phyloP scores from a whole-genome alignment of 2,888 invertebrate genomes.

The Eudemis profundana region DNA sequence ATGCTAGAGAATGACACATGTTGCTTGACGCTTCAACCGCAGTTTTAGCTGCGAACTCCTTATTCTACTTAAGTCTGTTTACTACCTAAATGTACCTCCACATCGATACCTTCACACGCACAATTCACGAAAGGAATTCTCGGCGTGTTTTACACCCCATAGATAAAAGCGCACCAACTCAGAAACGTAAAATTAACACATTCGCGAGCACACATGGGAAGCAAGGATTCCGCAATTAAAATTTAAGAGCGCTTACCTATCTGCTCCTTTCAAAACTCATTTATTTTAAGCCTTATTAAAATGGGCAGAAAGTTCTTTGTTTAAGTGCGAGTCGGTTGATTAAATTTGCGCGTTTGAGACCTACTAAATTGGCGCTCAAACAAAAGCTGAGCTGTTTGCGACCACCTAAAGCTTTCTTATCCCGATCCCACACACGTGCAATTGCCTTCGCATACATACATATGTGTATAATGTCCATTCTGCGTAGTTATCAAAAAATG shows the following conservation, averaged over 20 bases:
- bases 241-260: conserved; percentile 57
- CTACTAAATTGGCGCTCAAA: conserved; percentile 78
- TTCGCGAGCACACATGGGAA: conserved; percentile 68
- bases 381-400: conserved; percentile 74
- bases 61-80: neutral
- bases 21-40: too few relatives aligned
- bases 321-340: conserved; percentile 20
- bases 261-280: conserved; percentile 1
- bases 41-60: too few relatives aligned
- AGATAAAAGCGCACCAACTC: conserved; percentile 67
- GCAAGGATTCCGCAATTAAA: conserved; percentile 75
- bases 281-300: conserved; percentile 24
- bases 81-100: neutral
- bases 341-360: conserved; percentile 57
- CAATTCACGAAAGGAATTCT: conserved; percentile 49
- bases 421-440: too few relatives aligned
- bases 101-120: neutral
- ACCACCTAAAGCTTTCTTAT: conserved; percentile 79
- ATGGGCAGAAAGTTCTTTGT: conserved; percentile 43
- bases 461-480: too few relatives aligned
- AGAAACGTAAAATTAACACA: conserved; percentile 77
- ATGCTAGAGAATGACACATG: too few relatives aligned
- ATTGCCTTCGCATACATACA: too few relatives aligned
- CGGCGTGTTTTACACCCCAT: conserved; percentile 68
- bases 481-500: too few relatives aligned